phyloP scores from a whole-genome alignment of 2,113 vertebrate species.

The Pseudopodoces humilis region DNA sequence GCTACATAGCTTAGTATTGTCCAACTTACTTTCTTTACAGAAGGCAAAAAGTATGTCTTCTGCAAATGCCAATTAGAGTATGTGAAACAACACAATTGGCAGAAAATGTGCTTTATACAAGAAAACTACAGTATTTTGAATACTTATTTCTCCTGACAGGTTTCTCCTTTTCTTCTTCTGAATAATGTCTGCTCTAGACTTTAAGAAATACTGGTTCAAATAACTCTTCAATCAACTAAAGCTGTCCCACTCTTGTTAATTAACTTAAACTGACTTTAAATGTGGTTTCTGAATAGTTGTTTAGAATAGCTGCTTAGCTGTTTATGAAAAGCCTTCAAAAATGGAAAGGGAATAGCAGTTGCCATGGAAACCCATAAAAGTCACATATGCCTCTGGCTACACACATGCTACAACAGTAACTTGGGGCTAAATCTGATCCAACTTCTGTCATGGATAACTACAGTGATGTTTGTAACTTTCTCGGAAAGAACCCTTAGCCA shows the following conservation, averaged over 20 bases:
- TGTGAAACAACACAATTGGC: not conserved
- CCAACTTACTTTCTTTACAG: not conserved
- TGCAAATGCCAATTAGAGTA: not conserved
- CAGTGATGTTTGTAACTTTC: not conserved
- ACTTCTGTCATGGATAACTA: not conserved
- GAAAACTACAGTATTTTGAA: not conserved
- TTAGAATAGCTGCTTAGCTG: not conserved
- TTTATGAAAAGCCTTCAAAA: not conserved
- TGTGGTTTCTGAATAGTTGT: not conserved
- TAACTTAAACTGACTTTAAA: not conserved
- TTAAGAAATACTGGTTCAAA: not conserved
- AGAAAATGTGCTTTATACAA: not conserved
- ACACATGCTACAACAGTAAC: not conserved
- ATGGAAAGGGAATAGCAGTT: not conserved
- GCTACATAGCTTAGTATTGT: not conserved
- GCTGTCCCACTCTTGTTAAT: not conserved
- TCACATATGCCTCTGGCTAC: not conserved
- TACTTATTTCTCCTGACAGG: not conserved
- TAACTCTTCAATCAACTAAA: not conserved
- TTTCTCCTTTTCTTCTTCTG: not conserved
- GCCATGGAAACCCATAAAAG: not conserved
- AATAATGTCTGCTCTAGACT: not conserved
- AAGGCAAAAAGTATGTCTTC: not conserved
- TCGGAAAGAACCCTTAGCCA: not conserved
- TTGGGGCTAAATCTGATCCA: not conserved